Evolutionary conservation across 1,140 invertebrate species (phyloP).

Genomic region (Brachionus paranguensis): DNA sequence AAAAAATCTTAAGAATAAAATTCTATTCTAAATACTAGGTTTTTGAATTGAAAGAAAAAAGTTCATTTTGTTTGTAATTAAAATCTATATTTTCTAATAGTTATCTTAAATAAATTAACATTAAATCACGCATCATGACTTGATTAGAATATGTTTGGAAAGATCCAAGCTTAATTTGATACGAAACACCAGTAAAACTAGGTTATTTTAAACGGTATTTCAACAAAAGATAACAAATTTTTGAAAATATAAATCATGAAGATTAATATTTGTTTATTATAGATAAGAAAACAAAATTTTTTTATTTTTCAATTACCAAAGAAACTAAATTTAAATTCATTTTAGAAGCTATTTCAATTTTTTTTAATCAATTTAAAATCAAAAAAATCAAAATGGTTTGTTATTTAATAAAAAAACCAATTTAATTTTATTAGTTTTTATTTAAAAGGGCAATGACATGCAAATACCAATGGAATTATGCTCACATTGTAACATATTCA

Average conservation of each 20-base stretch:
- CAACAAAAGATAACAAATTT: not conserved
- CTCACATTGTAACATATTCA: slow-evolving; percentile 19
- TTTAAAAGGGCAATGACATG: slow-evolving; percentile 28
- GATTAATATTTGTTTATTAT: not conserved
- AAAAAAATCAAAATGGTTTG: not conserved
- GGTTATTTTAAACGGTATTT: not conserved
- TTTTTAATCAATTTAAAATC: not conserved
- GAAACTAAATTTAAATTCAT: not conserved
- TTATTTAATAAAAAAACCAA: not conserved
- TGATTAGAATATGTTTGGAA: not conserved
- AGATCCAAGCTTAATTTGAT: not conserved
- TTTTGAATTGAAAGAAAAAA: not conserved
- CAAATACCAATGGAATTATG: slow-evolving; percentile 31
- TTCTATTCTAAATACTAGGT: not conserved
- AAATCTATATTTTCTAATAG: not conserved
- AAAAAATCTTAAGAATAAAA: not conserved
- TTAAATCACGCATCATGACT: not conserved
- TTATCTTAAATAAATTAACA: not conserved
- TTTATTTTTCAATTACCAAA: not conserved
- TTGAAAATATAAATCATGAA: not conserved
- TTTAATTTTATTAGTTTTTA: not conserved
- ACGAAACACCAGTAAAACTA: not conserved
- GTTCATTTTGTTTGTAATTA: not conserved
- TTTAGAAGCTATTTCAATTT: not conserved
- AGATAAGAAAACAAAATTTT: not conserved